Conservation (phyloP, 1,140 invertebrate species). For the Apocrypta bakeri region DNA sequence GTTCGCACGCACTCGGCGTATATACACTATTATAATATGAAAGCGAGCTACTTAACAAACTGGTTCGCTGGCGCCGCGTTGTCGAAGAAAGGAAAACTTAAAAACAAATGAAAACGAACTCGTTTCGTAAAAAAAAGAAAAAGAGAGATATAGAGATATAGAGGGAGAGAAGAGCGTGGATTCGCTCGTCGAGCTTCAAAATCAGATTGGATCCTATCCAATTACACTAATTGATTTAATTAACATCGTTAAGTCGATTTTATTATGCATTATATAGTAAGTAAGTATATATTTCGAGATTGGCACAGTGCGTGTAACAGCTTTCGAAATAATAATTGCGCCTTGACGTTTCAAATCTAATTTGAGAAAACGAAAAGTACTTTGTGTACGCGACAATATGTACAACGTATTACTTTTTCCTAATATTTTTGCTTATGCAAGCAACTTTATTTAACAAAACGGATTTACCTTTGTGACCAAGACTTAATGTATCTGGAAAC, state of each 20-base stretch:
- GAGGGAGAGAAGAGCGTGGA: background rate
- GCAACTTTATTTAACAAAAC: too few species aligned
- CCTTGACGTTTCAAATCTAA: too few species aligned
- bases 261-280: background rate
- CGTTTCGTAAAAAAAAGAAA: background rate
- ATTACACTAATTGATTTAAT: background rate
- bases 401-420: too few species aligned
- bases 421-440: too few species aligned
- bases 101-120: background rate
- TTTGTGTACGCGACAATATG: too few species aligned
- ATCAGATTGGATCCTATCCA: background rate
- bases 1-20: too few species aligned
- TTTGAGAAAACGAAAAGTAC: too few species aligned
- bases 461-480: background rate
- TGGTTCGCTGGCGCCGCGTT: background rate
- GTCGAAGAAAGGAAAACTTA: background rate
- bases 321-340: background rate
- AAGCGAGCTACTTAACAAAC: slow-evolving; percentile 14
- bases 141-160: too few species aligned
- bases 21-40: slow-evolving; percentile 1
- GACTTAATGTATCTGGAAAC: background rate
- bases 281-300: background rate
- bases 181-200: background rate
- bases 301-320: background rate
- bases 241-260: background rate